Percentiles rank a stretch among this genome's conserved stretches.
Evolutionary conservation across 2,797 vertebrate genomes (phyloP).

Genomic region (Acipenser transmontanus): DNA sequence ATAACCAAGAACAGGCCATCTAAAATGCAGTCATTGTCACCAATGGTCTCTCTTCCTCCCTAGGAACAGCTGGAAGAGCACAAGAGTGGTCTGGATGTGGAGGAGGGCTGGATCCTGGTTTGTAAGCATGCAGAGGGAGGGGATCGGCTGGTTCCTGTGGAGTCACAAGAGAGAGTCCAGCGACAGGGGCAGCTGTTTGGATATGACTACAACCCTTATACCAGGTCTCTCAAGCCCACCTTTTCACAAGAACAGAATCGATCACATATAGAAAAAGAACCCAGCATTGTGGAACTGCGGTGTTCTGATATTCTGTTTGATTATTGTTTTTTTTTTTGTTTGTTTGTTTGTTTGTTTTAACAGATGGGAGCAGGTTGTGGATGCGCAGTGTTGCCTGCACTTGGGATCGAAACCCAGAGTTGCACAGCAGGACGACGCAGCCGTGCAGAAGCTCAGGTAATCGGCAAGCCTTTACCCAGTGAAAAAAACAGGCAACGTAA

Average conservation of each 20-base stretch:
- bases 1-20: too few species aligned
- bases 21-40: too few species aligned
- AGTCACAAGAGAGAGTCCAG: constrained; percentile 75
- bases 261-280: not conserved
- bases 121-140: constrained; percentile 89
- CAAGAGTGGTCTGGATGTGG: constrained; percentile 68
- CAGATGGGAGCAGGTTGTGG: constrained; percentile 93
- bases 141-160: constrained; percentile 84
- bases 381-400: constrained; percentile 76
- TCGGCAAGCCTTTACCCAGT: constrained; percentile 8
- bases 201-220: constrained; percentile 33
- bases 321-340: constrained; percentile 8
- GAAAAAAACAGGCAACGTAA: too few species aligned
- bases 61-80: constrained; percentile 92
- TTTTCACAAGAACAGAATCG: not conserved
- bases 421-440: constrained; percentile 68
- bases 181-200: constrained; percentile 78
- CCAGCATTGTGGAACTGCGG: not conserved
- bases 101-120: constrained; percentile 88
- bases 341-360: constrained; percentile 14
- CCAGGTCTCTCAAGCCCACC: not conserved
- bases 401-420: constrained; percentile 76
- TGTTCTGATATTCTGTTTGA: not conserved
- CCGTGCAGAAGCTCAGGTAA: constrained; percentile 85
- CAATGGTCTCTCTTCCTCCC: not conserved